Evolutionary conservation across 30 jellyfish, hydroid and myxozoan species (phyloP), one percentile per base, ranked within the genome.

Genomic region (Aurelia sp.): DNA sequence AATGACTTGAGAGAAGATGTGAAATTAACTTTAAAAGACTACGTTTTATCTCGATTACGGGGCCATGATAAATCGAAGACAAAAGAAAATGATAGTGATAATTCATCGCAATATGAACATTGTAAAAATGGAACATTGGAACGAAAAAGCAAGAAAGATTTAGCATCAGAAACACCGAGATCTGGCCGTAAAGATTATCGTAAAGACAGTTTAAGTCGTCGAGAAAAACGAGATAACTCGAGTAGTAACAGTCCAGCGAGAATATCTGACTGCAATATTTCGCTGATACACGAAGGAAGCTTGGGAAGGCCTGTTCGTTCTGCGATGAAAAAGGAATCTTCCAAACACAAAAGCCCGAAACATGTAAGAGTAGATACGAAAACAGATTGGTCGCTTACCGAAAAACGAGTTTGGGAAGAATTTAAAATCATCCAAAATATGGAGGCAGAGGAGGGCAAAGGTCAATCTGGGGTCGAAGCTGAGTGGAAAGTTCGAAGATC

Each of bases 401-500:
- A 94, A 70, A 88, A 88, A 44, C 95, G 99, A 19, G 94, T 94
- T 33, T 94, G 99, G 99, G 99, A 94, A 69, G 99, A 94, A 61
- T 94, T 94, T 67, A 94, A 94, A 69, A 78, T 94, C 5, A 94
- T 94, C 10, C 99, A 94, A 73, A 89, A 96, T 61, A 86, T 88
- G 97, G 99, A 94, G 72, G 95, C 97, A 15, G 89, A 94, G 67
- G 95, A 78, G 74, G 88, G 85, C 79, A 81, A 86, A 76, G 96
- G 80, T 47, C 86, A 55, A 47, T 17, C 88, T 16, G 86, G 82
- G 38, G 89, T 86, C 30, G 98, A 92, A 80, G 97, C 97, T 22
- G 98, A 92, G 30, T 94, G 99, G 99, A 82, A 91, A 35, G 99
- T 94, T 35, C 92, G 97, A 13, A 95, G 99, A 63, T 94, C 99